Conservation (phyloP, 2,888 invertebrate genomes). For the Cheilosia impressa region DNA sequence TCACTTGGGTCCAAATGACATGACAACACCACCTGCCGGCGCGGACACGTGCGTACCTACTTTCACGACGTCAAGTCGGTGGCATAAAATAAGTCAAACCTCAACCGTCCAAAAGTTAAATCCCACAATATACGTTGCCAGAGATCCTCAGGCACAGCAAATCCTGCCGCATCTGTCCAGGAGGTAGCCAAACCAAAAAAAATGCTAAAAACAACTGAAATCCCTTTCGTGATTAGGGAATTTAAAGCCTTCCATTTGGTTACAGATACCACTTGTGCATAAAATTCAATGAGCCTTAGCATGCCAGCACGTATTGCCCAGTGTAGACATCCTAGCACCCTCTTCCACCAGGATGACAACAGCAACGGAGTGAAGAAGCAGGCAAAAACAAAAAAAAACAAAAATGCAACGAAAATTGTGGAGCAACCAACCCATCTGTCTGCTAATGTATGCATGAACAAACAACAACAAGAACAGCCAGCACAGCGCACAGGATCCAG, state of each 20-base stretch:
- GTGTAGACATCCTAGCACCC: slow-evolving; percentile 64
- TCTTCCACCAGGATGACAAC: slow-evolving; percentile 58
- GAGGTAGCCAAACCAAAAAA: background rate
- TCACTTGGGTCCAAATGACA: slow-evolving; percentile 12
- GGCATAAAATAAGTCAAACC: background rate
- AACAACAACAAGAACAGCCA: slow-evolving; percentile 65
- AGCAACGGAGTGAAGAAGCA: slow-evolving; percentile 32
- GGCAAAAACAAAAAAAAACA: background rate
- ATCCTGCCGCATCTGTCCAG: slow-evolving; percentile 36
- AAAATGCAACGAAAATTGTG: slow-evolving; percentile 13
- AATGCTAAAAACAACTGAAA: slow-evolving; percentile 38
- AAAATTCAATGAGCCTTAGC: slow-evolving; percentile 75
- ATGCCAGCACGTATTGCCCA: slow-evolving; percentile 55
- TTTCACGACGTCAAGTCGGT: slow-evolving; percentile 4
- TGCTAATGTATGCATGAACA: slow-evolving; percentile 73
- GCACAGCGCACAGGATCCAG: slow-evolving; percentile 35
- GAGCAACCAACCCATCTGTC: slow-evolving; percentile 68
- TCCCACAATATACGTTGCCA: slow-evolving; percentile 1
- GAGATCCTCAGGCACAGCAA: slow-evolving; percentile 12
- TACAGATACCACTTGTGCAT: slow-evolving; percentile 71
- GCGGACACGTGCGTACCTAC: slow-evolving; percentile 20
- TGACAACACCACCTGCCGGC: slow-evolving; percentile 1
- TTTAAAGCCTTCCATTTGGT: slow-evolving; percentile 64
- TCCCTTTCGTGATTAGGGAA: slow-evolving; percentile 73
- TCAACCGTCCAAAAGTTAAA: slow-evolving; percentile 24